Evolutionary conservation across 1,140 invertebrate genomes (phyloP), one percentile per base, ranked within the genome.

Genomic region (Macrobrachium rosenbergii): DNA sequence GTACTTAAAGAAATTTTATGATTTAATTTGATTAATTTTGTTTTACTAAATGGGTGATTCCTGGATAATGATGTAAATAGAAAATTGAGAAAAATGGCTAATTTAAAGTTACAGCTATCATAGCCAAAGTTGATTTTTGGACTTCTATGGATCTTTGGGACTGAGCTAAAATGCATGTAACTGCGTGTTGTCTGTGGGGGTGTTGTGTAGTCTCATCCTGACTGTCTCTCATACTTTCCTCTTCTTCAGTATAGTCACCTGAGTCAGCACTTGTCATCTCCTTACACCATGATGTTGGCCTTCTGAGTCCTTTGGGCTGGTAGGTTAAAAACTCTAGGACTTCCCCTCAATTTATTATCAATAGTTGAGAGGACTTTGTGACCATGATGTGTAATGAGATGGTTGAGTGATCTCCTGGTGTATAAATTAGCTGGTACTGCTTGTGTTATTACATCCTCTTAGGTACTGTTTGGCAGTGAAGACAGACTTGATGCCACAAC

Each of bases 221-320:
- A 87, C 85, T 83, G 72, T 87, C 85, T 73, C 85, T 87, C 85
- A 87, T 82, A 82, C 78, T 87, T 73, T 87, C 85, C 85, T 82
- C 63, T 52, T 87, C 85, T 81, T 81, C 78, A 87, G 72, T 73
- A 81, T 45, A 82, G 77, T 87, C 79, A 81, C 85, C 79, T 60
- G 78, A 87, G 79, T 63, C 78, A 87, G 79, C 79, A 87, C 72
- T 63, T 81, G 85, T 87, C 85, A 87, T 87, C 79, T 87, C 81
- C 85, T 87, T 79, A 87, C 85, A 82, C 64, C 43, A 72, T 76
- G 52, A 52, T 52, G 77, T 76, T 79, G 62, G 62, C 63, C 75
- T 73, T 64, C 75, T 87, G 85, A 82, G 76, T 77, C 67, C 28
- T 59, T 81, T 73, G 77, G 85, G 85, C 79, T 81, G 78, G 79